Evolutionary conservation across 1,140 invertebrate species (phyloP), one percentile per base, ranked within the genome.

Genomic region (Ruditapes philippinarum): DNA sequence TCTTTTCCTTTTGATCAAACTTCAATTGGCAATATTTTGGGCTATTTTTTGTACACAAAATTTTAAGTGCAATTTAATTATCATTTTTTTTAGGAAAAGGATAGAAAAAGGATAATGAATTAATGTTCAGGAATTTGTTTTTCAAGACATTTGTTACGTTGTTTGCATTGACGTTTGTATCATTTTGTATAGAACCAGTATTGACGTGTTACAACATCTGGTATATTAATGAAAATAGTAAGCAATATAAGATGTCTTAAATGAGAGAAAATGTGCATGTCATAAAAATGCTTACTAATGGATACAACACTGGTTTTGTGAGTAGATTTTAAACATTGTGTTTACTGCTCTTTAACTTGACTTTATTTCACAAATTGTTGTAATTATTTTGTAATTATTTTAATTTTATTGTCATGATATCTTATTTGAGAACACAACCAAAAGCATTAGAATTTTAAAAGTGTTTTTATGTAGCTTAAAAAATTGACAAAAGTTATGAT

Each of bases 281-380:
- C 19, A 28, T 33, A n/a, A 70, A 70, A 28, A 70, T 70, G 65
- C 28, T 70, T 38, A 38, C 65, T 4, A 70, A 70, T 70, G 65
- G 65, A 70, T 36, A 38, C 38, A 19, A 33, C 14, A 70, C 65
- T 19, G 65, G 65, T 2, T 70, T 70, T 70, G 65, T 70, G 36
- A 70, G 65, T 70, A 70, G 31, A 22, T 40, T n/a, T n/a, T n/a
- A n/a, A n/a, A n/a, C n/a, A n/a, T n/a, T n/a, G n/a, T n/a, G n/a
- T n/a, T n/a, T n/a, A n/a, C n/a, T n/a, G n/a, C n/a, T n/a, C n/a
- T n/a, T n/a, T n/a, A n/a, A n/a, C n/a, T n/a, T n/a, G n/a, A n/a
- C n/a, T n/a, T n/a, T n/a, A n/a, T n/a, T n/a, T n/a, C n/a, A n/a
- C n/a, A n/a, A n/a, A n/a, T n/a, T n/a, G n/a, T n/a, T n/a, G n/a